Base-by-base conservation (phyloP, 2,888 invertebrate species). In the Synanthedon vespiformis region DNA sequence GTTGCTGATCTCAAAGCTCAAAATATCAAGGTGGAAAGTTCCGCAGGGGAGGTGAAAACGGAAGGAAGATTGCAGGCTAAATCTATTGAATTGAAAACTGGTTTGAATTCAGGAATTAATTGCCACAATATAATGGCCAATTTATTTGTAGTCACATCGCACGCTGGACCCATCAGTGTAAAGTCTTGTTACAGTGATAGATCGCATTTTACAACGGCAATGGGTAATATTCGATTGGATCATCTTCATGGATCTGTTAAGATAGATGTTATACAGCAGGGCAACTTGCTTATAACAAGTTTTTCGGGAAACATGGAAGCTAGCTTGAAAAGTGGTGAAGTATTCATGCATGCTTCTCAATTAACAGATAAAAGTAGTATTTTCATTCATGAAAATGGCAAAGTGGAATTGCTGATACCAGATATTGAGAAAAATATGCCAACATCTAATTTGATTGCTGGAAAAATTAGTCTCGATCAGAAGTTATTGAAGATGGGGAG, bases 371-470 rank as follows among this genome's bases (percentile, higher is more conserved):
- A 87, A 62, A 88, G 81, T 60, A 88, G 87, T 61, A 86, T 88
- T 57, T 88, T 88, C 56, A 84, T 88, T 54, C 88, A 88, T 61
- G 88, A 88, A 62, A 85, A 88, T 40, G 88, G 88, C 0, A 80
- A 85, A 68, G 88, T 88, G 1, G 79, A 86, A 51, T 61, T 88
- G n/a, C 57, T 79, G 1, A 77, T 88, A 50, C 78, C 77, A 47
- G 75, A 87, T 22, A 80, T 86, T 56, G 50, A 83, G 6, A 77
- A 80, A 48, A 84, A 85, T 58, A 70, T 88, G 57, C 85, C 85
- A 5, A 75, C 83, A 50, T 87, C 86, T 5, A 88, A 88, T 64
- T 68, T 88, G 53, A 88, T 88, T 64, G 88, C 88, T 1, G 85
- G 82, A 40, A 86, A 86, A 66, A 85, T 88, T 56, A 70, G 62